Conservation (phyloP, 2,113 vertebrate species). For the Apodemus sylvaticus region DNA sequence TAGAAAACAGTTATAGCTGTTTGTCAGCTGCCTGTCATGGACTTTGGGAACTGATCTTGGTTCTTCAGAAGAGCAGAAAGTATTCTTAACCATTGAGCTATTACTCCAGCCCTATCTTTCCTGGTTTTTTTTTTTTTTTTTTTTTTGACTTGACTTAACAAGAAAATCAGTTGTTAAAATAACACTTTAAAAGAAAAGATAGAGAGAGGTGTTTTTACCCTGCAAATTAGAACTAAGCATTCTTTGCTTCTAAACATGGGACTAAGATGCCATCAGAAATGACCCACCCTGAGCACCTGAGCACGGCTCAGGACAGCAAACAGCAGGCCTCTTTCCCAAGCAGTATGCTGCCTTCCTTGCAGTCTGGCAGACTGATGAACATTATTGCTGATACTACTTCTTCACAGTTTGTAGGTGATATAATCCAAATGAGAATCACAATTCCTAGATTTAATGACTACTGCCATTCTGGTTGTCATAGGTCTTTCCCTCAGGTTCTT, state of each 20-base stretch:
- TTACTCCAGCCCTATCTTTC: background rate
- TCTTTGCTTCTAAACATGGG: background rate
- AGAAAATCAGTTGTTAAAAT: background rate
- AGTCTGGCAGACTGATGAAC: background rate
- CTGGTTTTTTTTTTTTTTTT: background rate
- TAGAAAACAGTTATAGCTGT: too few species aligned
- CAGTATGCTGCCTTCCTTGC: fast-evolving
- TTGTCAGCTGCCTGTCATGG: background rate
- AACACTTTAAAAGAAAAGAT: background rate
- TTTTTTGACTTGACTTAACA: slow-evolving; percentile 5
- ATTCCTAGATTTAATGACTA: background rate
- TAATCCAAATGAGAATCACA: background rate
- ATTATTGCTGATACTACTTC: background rate
- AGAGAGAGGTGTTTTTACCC: background rate
- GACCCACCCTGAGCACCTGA: background rate
- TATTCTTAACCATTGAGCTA: background rate
- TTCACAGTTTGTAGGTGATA: background rate
- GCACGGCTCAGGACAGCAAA: background rate
- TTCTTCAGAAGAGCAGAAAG: background rate
- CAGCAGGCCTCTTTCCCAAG: background rate
- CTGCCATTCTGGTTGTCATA: background rate
- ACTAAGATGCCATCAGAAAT: background rate
- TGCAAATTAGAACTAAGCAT: background rate
- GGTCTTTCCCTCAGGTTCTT: background rate
- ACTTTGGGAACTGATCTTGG: background rate